Evolutionary conservation across 2,888 invertebrate species (phyloP).

Genomic region (Antheraea assamensis): DNA sequence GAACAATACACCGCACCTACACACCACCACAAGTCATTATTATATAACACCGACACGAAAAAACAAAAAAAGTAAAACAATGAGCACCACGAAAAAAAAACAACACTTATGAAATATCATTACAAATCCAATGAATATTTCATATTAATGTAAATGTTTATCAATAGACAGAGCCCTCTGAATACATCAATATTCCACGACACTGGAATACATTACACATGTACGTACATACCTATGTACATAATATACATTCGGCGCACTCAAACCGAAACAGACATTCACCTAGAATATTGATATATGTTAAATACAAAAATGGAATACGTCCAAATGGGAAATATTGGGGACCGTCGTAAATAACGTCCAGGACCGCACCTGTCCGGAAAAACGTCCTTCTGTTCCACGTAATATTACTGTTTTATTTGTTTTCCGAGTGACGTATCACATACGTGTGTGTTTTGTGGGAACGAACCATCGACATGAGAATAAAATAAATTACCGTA

Average conservation of each 20-base stretch:
- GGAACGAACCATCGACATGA: not conserved
- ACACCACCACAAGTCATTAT: too few relatives aligned
- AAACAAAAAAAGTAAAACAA: not conserved
- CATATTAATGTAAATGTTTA: conserved; percentile 2
- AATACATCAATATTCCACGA: conserved; percentile 1
- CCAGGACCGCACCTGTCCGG: conserved; percentile 38
- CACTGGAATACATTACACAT: not conserved
- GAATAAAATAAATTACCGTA: not conserved
- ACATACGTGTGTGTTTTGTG: not conserved
- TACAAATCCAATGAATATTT: conserved; percentile 1
- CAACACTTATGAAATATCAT: not conserved
- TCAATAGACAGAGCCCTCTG: not conserved
- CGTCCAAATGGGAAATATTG: conserved; percentile 17
- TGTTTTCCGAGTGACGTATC: conserved; percentile 3
- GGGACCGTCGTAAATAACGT: conserved; percentile 39
- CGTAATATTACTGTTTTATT: conserved; percentile 33
- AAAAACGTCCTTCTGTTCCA: conserved; percentile 31
- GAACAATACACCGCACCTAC: too few relatives aligned
- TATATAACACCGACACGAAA: too few relatives aligned
- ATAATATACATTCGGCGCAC: not conserved
- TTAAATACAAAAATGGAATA: conserved; percentile 14
- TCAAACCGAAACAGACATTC: not conserved
- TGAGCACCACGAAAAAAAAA: not conserved
- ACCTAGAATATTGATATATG: conserved; percentile 14
- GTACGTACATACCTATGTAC: not conserved